Evolutionary conservation across 2,888 invertebrate species (phyloP).

Genomic region (Allophyes oxyacanthae): DNA sequence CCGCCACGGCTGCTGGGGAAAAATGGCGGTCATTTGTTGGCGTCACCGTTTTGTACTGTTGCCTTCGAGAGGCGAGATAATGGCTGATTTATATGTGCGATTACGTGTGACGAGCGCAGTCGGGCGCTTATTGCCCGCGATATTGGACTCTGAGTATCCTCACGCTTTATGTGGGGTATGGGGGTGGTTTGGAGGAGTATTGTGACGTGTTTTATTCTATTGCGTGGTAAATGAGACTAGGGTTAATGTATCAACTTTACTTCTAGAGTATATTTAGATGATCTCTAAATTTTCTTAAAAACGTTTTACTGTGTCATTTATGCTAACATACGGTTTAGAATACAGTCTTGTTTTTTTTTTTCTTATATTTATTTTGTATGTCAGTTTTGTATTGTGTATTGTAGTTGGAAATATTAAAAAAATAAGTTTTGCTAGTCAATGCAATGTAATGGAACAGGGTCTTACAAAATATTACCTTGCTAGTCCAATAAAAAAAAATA

Average conservation of each 20-base stretch:
- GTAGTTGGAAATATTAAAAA: no score
- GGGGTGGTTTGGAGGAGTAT: slow-evolving; percentile 10
- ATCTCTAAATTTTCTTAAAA: no score
- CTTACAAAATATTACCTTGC: no score
- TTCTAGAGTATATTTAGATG: no score
- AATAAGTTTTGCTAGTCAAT: no score
- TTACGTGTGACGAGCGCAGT: slow-evolving; percentile 75
- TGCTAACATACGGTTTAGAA: no score
- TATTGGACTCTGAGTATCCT: slow-evolving; percentile 57
- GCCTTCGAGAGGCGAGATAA: slow-evolving; percentile 87
- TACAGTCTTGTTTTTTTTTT: background rate
- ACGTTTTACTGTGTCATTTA: no score
- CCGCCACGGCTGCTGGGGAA: slow-evolving; percentile 84
- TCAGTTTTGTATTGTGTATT: no score
- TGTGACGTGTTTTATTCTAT: slow-evolving; percentile 36
- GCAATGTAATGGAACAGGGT: no score
- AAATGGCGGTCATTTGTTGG: slow-evolving; percentile 88
- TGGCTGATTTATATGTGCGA: slow-evolving; percentile 85
- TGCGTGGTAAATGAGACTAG: slow-evolving; percentile 10
- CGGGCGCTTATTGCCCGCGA: slow-evolving; percentile 56
- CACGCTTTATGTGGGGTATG: slow-evolving; percentile 25
- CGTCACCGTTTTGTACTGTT: slow-evolving; percentile 87
- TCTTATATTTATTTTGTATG: background rate
- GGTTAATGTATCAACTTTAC: slow-evolving; percentile 18
- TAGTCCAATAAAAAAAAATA: no score